Evolutionary conservation across 1,140 invertebrate species (phyloP), one percentile per base, ranked within the genome.

Genomic region (Cydia strobilella): DNA sequence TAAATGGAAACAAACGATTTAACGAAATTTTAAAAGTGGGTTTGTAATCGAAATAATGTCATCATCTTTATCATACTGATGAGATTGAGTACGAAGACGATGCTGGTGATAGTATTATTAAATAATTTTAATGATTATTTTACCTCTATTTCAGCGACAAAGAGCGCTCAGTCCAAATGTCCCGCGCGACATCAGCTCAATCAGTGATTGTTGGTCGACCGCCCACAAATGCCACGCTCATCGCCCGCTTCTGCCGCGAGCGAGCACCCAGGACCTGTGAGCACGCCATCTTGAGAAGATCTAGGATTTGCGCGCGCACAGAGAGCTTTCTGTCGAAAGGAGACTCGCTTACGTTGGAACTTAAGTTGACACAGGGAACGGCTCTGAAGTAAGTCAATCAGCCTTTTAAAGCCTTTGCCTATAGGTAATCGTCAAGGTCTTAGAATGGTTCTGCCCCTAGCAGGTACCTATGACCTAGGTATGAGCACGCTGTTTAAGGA

Each of bases 321-420:
- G 97, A 98, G 84, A 97, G 97, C 86, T 98, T 97, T 85, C 93
- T 98, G 2, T 97, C 97, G 0, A 95, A 95, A 69, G 96, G 95
- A 51, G 96, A 96, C 84, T 96, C 95, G 59, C 94, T 97, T 74
- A 97, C 97, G 1, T 92, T 98, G 65, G 96, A 97, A 89, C 93
- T 97, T 75, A 95, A 95, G 80, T 94, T 97, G 83, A 94, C 95
- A 20, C 96, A 97, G 85, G 96, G 96, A n/a, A 97, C 97, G 0
- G 96, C 96, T 27, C 94, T 98, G 18, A 96, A 95, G 96, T 95
- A 90, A 94, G 94, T 93, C 5, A 54, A 18, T n/a, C n/a, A 23
- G 12, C 42, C 9, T 23, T 23, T 59, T 12, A 59, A 45, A 35
- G 31, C 69, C 23, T n/a, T 45, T 13, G 69, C 3, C 12, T 45